Percentiles rank a stretch among this genome's conserved stretches.
Conservation (phyloP, 2,888 invertebrate species). For the Helobdella robusta region DNA sequence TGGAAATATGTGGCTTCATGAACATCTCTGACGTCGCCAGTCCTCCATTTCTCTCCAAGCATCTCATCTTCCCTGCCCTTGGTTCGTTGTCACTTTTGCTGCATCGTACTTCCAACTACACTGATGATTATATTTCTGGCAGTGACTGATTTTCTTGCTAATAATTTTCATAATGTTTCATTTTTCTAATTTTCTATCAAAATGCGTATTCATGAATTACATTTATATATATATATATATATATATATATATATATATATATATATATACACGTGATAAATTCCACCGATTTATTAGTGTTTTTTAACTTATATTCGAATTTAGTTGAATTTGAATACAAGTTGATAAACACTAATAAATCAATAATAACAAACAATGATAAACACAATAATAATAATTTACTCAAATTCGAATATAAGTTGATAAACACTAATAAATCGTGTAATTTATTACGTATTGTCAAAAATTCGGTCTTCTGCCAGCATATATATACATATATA, state of each 20-base stretch:
- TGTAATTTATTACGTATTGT: no score
- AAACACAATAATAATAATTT: background rate
- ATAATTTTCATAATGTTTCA: background rate
- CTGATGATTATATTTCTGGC: background rate
- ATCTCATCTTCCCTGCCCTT: constrained; percentile 67
- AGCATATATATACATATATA: background rate
- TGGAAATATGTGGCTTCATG: constrained; percentile 74
- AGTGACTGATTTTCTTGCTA: background rate
- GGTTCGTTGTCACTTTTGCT: background rate
- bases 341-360: no score
- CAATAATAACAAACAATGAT: background rate
- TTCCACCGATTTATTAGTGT: no score
- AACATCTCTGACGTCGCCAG: constrained; percentile 79
- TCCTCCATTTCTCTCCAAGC: constrained; percentile 79
- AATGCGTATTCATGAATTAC: background rate
- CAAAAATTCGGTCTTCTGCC: background rate
- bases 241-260: no score
- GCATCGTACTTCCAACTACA: background rate
- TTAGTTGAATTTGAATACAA: no score
- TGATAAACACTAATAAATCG: no score
- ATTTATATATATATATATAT: background rate
- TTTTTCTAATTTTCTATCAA: background rate
- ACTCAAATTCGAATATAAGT: background rate
- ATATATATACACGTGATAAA: no score
- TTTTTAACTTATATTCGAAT: no score